phyloP scores from a whole-genome alignment of 2,797 vertebrate species.

The Taenioides sp. region DNA sequence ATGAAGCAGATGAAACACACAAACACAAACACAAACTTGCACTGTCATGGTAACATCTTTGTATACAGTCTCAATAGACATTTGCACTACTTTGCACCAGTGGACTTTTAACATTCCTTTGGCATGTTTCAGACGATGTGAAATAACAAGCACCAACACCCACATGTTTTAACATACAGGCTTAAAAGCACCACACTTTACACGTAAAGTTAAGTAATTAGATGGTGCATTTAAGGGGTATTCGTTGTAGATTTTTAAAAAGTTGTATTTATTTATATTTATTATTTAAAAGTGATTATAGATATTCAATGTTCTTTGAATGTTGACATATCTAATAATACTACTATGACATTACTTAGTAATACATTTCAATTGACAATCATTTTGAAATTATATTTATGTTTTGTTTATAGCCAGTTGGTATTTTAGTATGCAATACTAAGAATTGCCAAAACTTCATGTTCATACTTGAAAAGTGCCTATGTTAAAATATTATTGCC shows the following conservation, averaged over 20 bases:
- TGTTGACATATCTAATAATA: slow-evolving; percentile 30
- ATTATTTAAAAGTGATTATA: slow-evolving; percentile 1
- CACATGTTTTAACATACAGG: slow-evolving; percentile 11
- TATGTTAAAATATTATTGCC: slow-evolving; percentile 57
- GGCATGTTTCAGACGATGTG: slow-evolving; percentile 53
- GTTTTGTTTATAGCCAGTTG: slow-evolving; percentile 37
- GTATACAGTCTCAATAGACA: slow-evolving; percentile 46
- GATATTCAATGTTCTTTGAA: slow-evolving; percentile 26
- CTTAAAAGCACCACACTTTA: slow-evolving; percentile 28
- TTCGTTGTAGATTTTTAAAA: slow-evolving; percentile 4
- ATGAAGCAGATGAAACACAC: slow-evolving; percentile 39
- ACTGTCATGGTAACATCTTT: slow-evolving; percentile 69
- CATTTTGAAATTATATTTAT: slow-evolving; percentile 45
- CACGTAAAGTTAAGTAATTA: slow-evolving; percentile 47
- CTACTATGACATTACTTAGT: slow-evolving; percentile 24
- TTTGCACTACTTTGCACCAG: slow-evolving; percentile 79
- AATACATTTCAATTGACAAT: slow-evolving; percentile 61
- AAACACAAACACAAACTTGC: slow-evolving; percentile 55
- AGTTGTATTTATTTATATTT: slow-evolving; percentile 6
- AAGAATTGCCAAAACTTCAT: slow-evolving; percentile 49
- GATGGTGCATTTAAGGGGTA: slow-evolving; percentile 28
- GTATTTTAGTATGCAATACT: slow-evolving; percentile 36
- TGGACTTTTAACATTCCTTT: slow-evolving; percentile 71
- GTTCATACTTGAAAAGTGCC: slow-evolving; percentile 72
- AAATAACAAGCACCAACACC: slow-evolving; percentile 26